A percentile compares a stretch with the other conserved stretches of the same genome.
Conservation (phyloP, 2,797 vertebrate species). For the Rhinogobio ventralis region DNA sequence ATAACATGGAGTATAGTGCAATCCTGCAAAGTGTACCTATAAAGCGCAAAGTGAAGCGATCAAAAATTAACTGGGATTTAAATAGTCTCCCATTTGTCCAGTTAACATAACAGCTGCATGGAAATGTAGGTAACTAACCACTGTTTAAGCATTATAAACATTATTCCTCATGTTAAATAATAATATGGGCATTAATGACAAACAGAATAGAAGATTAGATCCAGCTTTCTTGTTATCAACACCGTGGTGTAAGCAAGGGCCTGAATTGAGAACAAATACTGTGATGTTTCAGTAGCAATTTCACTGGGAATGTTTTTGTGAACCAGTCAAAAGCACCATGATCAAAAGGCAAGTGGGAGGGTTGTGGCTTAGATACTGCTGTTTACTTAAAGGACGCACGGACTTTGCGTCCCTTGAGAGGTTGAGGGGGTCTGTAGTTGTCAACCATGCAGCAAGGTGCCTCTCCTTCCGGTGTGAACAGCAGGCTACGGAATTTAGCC, state of each 20-base stretch:
- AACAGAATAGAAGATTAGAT: conserved; percentile 3
- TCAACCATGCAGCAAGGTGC: conserved; percentile 79
- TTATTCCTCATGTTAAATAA: conserved; percentile 1
- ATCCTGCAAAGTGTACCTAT: background rate
- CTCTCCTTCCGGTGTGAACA: conserved; percentile 82
- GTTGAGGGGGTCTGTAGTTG: conserved; percentile 92
- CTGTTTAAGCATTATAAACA: background rate
- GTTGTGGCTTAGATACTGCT: background rate
- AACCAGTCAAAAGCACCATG: conserved; percentile 23
- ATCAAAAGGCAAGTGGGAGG: background rate
- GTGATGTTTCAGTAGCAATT: conserved; percentile 18
- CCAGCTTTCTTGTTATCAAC: conserved; percentile 2
- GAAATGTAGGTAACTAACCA: background rate
- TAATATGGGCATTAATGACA: background rate
- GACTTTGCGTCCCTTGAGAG: conserved; percentile 86
- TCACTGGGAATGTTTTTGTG: conserved; percentile 3
- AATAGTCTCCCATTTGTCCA: background rate
- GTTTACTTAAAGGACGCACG: conserved; percentile 86
- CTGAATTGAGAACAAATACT: conserved; percentile 11
- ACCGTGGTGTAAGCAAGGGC: background rate
- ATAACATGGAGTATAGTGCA: background rate
- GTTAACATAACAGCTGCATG: background rate
- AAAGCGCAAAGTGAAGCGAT: background rate
- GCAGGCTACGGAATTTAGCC: conserved; percentile 84
- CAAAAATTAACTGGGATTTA: background rate